These are phyloP conservation scores for Gibbula magus DNA, from an alignment of 2,888 invertebrate genomes.

Conservation along the genomic window DNA sequence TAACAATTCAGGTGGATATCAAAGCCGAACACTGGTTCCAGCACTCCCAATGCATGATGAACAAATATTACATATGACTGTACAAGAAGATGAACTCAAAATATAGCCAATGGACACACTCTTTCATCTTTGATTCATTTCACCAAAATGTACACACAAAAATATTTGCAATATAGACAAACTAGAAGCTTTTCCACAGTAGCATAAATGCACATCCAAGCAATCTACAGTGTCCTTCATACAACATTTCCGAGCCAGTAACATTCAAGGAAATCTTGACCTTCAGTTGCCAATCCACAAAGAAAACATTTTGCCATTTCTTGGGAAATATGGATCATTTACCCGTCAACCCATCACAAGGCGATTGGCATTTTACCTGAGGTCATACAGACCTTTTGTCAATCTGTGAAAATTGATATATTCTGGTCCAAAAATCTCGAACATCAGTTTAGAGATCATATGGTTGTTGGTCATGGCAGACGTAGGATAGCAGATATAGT, in stretches of 20 bases:
- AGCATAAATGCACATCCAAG: not conserved
- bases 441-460: too few species aligned
- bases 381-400: too few species aligned
- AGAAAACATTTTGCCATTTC: too few species aligned
- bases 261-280: not conserved
- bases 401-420: too few species aligned
- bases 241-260: not conserved
- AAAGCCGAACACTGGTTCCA: not conserved
- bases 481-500: too few species aligned
- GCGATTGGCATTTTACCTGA: too few species aligned
- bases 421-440: too few species aligned
- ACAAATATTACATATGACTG: slow-evolving; percentile 17
- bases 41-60: slow-evolving; percentile 18
- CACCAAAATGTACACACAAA: slow-evolving; percentile 22
- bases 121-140: slow-evolving; percentile 19
- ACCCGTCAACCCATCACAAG: not conserved
- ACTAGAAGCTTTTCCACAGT: not conserved
- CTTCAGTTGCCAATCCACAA: too few species aligned
- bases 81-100: slow-evolving; percentile 13
- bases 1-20: slow-evolving; percentile 1
- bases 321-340: not conserved
- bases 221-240: not conserved
- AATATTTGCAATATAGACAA: slow-evolving; percentile 5
- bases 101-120: slow-evolving; percentile 14
- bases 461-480: too few species aligned